Evolutionary conservation across 2,888 invertebrate genomes (phyloP).

Genomic region (Helleia helle): DNA sequence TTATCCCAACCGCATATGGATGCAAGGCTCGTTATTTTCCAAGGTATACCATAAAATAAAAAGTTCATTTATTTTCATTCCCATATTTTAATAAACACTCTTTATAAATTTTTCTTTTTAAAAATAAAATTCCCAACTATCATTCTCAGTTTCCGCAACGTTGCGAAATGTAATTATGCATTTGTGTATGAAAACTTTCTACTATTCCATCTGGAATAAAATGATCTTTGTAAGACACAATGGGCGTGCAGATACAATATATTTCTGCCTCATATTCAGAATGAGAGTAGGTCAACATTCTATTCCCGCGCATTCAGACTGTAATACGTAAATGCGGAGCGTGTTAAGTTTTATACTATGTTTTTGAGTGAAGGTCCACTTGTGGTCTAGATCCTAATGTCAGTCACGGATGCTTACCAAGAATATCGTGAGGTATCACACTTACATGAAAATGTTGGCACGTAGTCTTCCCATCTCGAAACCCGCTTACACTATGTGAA

Average conservation of each 20-base stretch:
- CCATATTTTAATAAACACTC: conserved; percentile 7
- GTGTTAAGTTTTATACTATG: conserved; percentile 6
- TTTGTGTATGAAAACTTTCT: conserved; percentile 11
- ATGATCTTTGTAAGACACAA: conserved; percentile 22
- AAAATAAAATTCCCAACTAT: conserved; percentile 1
- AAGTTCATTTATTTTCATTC: too few relatives aligned
- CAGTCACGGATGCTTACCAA: too few relatives aligned
- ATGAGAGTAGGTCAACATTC: conserved; percentile 22
- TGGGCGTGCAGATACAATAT: conserved; percentile 23
- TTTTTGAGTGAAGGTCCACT: too few relatives aligned
- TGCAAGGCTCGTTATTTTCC: too few relatives aligned
- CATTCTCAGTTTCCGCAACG: conserved; percentile 1
- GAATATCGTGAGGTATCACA: too few relatives aligned
- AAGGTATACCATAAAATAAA: too few relatives aligned
- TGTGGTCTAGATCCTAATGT: too few relatives aligned
- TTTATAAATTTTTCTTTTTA: conserved; percentile 6
- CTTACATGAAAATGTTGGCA: too few relatives aligned
- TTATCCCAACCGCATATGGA: too few relatives aligned
- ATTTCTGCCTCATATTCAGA: conserved; percentile 20
- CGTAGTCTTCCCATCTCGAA: too few relatives aligned
- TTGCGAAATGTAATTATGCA: conserved; percentile 16
- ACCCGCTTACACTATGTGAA: too few relatives aligned
- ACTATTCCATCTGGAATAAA: conserved; percentile 20
- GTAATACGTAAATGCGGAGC: conserved; percentile 6
- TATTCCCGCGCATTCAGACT: conserved; percentile 11